phyloP scores from a whole-genome alignment of 1,140 invertebrate species.

The Muscidifurax raptorellus region DNA sequence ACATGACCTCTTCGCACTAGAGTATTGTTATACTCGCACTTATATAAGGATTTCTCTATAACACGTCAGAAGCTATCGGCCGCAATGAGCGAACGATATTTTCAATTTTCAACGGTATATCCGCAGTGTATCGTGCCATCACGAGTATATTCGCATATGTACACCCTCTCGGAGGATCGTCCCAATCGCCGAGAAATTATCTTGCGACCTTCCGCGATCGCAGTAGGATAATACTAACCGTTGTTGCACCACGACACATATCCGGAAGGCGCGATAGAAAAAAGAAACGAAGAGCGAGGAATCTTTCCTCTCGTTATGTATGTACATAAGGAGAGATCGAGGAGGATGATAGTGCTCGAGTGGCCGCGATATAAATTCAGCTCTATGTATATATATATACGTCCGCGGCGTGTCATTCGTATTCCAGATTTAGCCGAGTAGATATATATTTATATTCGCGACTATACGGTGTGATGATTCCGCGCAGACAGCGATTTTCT shows the following conservation, averaged over 20 bases:
- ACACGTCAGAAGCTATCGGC: too few species aligned
- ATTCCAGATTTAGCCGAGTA: background rate
- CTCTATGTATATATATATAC: too few species aligned
- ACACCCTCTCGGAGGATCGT: background rate
- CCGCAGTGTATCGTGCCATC: background rate
- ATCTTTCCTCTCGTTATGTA: too few species aligned
- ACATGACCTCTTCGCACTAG: slow-evolving; percentile 63
- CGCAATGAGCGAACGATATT: too few species aligned
- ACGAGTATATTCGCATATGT: background rate
- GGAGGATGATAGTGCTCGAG: too few species aligned
- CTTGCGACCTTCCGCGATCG: background rate
- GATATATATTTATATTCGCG: background rate
- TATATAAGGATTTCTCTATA: background rate
- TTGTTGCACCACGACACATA: background rate
- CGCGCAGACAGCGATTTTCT: background rate
- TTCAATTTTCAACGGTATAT: background rate
- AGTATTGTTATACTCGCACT: background rate
- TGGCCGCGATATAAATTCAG: background rate
- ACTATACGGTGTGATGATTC: background rate
- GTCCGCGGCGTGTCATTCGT: background rate
- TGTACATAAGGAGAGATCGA: too few species aligned
- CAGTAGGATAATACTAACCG: background rate
- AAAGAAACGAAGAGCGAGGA: background rate
- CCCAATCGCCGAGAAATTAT: background rate
- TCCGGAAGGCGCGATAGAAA: background rate